Conservation (phyloP, 2,888 invertebrate species). For the Fabriciana adippe region DNA sequence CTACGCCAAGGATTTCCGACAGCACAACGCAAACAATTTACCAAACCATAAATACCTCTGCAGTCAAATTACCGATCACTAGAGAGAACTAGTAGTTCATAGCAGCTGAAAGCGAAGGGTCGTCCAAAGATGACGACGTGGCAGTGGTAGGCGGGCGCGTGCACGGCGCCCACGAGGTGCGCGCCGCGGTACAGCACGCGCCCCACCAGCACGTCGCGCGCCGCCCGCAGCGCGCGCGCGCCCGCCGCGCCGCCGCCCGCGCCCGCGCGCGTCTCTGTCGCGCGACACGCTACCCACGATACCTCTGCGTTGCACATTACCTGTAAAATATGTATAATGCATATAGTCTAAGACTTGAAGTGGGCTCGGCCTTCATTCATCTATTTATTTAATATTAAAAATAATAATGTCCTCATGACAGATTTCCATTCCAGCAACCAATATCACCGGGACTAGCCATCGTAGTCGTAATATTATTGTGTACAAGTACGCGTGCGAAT, state of each 20-base stretch:
- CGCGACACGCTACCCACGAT: conserved; percentile 50
- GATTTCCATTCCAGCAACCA: too few relatives aligned
- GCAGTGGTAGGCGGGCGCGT: conserved; percentile 61
- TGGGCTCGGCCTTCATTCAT: too few relatives aligned
- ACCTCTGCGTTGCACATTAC: conserved; percentile 69
- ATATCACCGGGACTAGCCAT: too few relatives aligned
- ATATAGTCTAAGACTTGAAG: too few relatives aligned
- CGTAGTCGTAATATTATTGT: too few relatives aligned
- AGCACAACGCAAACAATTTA: conserved; percentile 19
- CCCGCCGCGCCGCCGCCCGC: conserved; percentile 46
- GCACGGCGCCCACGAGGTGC: conserved; percentile 59
- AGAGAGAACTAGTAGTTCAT: conserved; percentile 62
- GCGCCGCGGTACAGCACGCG: conserved; percentile 59
- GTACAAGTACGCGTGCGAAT: background rate
- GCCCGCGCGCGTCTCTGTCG: conserved; percentile 53
- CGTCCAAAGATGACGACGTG: conserved; percentile 67
- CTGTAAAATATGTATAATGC: conserved; percentile 42
- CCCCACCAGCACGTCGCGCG: conserved; percentile 55
- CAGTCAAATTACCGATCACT: conserved; percentile 29
- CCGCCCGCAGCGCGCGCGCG: conserved; percentile 56
- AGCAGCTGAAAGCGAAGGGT: conserved; percentile 72
- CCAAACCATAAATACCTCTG: background rate
- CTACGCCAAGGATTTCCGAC: background rate
- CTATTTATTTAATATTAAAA: too few relatives aligned
- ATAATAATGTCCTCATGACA: too few relatives aligned